Conservation (phyloP, 2,113 vertebrate genomes). For the Elanus axillaris region DNA sequence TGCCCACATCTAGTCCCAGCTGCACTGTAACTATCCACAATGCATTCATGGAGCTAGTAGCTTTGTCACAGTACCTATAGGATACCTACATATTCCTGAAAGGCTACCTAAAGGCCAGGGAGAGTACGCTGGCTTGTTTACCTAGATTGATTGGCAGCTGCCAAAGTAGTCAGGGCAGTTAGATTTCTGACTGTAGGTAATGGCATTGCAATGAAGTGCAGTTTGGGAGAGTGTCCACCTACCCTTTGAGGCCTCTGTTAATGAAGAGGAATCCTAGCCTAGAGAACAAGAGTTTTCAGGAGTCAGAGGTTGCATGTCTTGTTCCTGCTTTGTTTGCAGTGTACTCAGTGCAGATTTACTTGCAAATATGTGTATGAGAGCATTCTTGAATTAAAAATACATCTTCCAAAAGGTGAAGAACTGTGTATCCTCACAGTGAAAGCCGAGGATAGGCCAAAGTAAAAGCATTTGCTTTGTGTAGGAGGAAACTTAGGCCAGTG, state of each 20-base stretch:
- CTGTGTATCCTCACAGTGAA: background rate
- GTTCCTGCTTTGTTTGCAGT: background rate
- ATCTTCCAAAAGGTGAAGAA: background rate
- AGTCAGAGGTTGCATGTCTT: background rate
- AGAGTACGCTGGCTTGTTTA: background rate
- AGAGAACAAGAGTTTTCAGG: background rate
- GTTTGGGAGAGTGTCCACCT: background rate
- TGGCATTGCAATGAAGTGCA: background rate
- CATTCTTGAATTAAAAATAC: background rate
- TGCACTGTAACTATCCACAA: background rate
- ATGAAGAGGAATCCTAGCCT: background rate
- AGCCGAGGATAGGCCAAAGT: background rate
- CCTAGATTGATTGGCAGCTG: background rate
- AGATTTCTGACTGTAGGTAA: background rate
- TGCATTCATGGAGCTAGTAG: background rate
- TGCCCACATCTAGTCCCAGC: background rate
- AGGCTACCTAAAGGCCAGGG: background rate
- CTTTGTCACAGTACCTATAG: background rate
- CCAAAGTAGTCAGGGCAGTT: background rate
- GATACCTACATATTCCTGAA: background rate
- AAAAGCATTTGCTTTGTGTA: conserved; percentile 27
- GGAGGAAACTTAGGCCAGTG: conserved; percentile 17
- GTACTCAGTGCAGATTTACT: background rate
- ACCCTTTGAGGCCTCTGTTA: background rate
- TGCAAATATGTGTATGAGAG: background rate